phyloP scores from a whole-genome alignment of 2,888 invertebrate species.

The Protophormia terraenovae region DNA sequence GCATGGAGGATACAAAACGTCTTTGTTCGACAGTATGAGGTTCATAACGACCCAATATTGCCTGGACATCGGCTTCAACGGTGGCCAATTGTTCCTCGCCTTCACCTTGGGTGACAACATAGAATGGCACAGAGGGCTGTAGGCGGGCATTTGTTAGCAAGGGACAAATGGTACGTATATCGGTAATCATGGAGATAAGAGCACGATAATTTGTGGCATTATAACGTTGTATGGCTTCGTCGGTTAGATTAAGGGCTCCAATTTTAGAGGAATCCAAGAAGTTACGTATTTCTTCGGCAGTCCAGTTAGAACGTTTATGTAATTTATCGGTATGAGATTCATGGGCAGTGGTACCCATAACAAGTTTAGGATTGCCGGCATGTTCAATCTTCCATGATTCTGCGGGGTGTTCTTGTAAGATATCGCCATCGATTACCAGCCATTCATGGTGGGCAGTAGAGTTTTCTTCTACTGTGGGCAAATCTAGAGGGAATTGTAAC shows the following conservation, averaged over 20 bases:
- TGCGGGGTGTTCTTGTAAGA: conserved; percentile 86
- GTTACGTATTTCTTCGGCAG: conserved; percentile 85
- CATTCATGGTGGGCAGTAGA: conserved; percentile 85
- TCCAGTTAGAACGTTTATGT: conserved; percentile 85
- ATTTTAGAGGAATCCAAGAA: conserved; percentile 84
- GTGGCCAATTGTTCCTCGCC: conserved; percentile 82
- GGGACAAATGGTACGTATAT: conserved; percentile 91
- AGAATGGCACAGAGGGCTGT: conserved; percentile 86
- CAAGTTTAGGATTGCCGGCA: conserved; percentile 82
- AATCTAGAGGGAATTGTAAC: conserved; percentile 84
- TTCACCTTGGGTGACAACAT: conserved; percentile 86
- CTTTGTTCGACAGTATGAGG: conserved; percentile 88
- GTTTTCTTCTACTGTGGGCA: conserved; percentile 83
- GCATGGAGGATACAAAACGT: conserved; percentile 89
- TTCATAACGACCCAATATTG: conserved; percentile 89
- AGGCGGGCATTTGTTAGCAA: conserved; percentile 86
- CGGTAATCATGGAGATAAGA: conserved; percentile 88
- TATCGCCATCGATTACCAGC: conserved; percentile 88
- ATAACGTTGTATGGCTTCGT: conserved; percentile 85
- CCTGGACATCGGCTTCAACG: conserved; percentile 87
- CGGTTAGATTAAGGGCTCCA: conserved; percentile 85
- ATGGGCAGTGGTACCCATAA: conserved; percentile 89
- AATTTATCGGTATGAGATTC: conserved; percentile 86
- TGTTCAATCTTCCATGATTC: conserved; percentile 84
- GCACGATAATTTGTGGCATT: conserved; percentile 87